These are phyloP conservation scores for Anguilla rostrata DNA, from an alignment of 2,113 vertebrate genomes.

Conservation along the genomic window DNA sequence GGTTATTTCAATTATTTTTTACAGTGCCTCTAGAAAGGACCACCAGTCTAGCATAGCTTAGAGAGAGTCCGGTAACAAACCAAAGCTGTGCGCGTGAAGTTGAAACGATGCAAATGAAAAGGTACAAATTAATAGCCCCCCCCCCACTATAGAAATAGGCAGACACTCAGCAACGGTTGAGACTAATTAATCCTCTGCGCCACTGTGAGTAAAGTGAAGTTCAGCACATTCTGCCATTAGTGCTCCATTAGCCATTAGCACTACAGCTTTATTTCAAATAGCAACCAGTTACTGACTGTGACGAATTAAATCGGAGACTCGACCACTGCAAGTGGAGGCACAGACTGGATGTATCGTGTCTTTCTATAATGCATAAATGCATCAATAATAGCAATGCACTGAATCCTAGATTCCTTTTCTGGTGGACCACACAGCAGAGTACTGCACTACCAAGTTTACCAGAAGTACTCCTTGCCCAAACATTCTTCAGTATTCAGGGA, in stretches of 20 bases:
- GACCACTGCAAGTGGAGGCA: no score
- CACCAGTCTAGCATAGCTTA: no score
- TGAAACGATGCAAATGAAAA: no score
- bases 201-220: neutral
- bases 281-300: neutral
- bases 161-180: neutral
- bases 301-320: constrained; percentile 8
- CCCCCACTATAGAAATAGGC: neutral
- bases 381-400: constrained; percentile 25
- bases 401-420: neutral
- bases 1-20: no score
- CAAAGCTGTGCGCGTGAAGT: no score
- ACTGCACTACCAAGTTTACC: neutral
- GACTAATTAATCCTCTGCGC: neutral
- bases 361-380: constrained; percentile 10
- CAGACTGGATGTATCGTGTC: constrained; percentile 2
- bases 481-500: no score
- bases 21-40: no score
- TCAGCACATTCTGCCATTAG: constrained; percentile 1
- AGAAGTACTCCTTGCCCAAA: neutral
- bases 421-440: neutral
- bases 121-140: no score
- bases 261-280: constrained; percentile 1
- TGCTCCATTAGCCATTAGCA: neutral
- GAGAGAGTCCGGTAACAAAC: no score